Evolutionary conservation across 2,113 vertebrate genomes (phyloP).

Genomic region (Nerophis ophidion): DNA sequence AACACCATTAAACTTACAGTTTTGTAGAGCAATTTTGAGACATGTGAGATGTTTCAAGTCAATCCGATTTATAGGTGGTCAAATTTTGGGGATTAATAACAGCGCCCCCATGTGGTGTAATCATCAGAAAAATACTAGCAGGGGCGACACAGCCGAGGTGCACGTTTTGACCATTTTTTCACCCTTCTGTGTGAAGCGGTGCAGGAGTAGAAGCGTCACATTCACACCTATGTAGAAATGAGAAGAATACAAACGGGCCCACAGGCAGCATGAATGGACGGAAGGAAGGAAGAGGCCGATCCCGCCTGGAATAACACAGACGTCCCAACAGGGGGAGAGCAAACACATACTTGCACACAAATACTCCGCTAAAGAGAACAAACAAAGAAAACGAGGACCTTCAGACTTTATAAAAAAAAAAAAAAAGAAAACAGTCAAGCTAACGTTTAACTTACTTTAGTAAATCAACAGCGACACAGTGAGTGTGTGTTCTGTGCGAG

Average conservation of each 20-base stretch:
- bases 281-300: slow-evolving; percentile 37
- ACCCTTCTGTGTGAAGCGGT: too few species aligned
- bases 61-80: too few species aligned
- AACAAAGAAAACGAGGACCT: slow-evolving; percentile 40
- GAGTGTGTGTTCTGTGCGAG: slow-evolving; percentile 14
- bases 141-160: too few species aligned
- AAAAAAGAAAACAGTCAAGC: slow-evolving; percentile 14
- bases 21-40: too few species aligned
- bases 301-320: slow-evolving; percentile 32
- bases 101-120: too few species aligned
- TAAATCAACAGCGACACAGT: slow-evolving; percentile 41
- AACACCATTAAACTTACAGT: too few species aligned
- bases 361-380: slow-evolving; percentile 19
- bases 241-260: slow-evolving; percentile 32
- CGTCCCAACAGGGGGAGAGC: slow-evolving; percentile 18
- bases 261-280: slow-evolving; percentile 15
- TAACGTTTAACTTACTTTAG: slow-evolving; percentile 53
- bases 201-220: too few species aligned
- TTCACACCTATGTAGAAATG: slow-evolving; percentile 16
- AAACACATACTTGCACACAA: slow-evolving; percentile 4
- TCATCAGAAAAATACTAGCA: too few species aligned
- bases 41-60: too few species aligned
- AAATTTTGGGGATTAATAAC: too few species aligned
- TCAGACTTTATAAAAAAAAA: slow-evolving; percentile 34
- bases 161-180: too few species aligned